Evolutionary conservation across 2,113 vertebrate genomes (phyloP).

Genomic region (Chlorocebus sabaeus): DNA sequence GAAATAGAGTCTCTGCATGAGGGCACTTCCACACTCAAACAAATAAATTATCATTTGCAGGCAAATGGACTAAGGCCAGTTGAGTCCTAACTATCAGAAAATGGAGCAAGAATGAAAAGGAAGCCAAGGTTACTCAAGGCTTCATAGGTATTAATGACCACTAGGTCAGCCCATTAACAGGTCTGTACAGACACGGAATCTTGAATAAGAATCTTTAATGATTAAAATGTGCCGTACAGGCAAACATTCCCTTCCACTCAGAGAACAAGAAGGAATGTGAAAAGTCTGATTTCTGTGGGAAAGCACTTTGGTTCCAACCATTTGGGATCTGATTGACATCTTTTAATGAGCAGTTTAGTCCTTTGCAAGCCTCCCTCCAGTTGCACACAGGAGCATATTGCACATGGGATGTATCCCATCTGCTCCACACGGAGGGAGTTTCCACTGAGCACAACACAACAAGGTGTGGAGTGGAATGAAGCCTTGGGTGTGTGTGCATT

Average conservation of each 20-base stretch:
- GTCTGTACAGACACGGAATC: not conserved
- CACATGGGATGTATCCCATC: not conserved
- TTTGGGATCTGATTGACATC: too few relatives aligned
- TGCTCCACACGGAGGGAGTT: not conserved
- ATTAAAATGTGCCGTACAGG: not conserved
- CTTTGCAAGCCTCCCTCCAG: not conserved
- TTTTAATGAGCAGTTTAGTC: too few relatives aligned
- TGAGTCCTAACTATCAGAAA: not conserved
- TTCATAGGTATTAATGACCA: not conserved
- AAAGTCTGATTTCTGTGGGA: not conserved
- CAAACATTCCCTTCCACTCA: not conserved
- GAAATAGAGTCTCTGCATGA: not conserved
- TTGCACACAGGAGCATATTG: not conserved
- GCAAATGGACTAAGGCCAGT: not conserved
- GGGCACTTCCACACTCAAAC: not conserved
- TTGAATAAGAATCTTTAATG: not conserved
- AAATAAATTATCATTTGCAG: not conserved
- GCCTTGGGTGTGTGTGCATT: not conserved
- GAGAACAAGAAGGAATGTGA: not conserved
- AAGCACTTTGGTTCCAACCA: not conserved
- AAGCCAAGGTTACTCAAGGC: not conserved
- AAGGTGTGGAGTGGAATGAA: not conserved
- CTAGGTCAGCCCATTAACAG: accelerated
- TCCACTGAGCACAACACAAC: not conserved
- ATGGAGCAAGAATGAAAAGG: not conserved